A percentile compares a stretch with the other conserved stretches of the same genome.
Evolutionary conservation across 2,797 vertebrate genomes (phyloP).

Genomic region (Acanthiza pusilla): DNA sequence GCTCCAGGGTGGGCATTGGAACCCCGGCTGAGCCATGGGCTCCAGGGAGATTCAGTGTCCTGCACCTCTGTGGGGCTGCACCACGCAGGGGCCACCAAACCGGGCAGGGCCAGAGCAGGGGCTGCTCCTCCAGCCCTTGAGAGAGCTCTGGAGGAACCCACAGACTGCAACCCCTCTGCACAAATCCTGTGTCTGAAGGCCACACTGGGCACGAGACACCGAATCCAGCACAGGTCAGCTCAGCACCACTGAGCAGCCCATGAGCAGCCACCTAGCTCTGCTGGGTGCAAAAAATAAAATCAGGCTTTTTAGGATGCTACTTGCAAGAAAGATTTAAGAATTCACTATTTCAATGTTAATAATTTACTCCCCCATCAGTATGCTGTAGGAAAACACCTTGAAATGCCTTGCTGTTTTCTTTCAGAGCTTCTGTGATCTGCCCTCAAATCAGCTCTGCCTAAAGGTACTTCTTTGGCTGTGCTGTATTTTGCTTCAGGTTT

Average conservation of each 20-base stretch:
- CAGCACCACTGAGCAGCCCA: neutral
- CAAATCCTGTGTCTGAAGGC: neutral
- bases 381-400: neutral
- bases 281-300: neutral
- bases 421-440: neutral
- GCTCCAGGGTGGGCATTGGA: neutral
- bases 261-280: neutral
- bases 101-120: rapidly evolving
- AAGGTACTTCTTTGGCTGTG: neutral
- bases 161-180: neutral
- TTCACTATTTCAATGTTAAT: conserved; percentile 45
- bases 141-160: neutral
- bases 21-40: neutral
- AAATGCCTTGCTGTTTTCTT: neutral
- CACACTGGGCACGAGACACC: rapidly evolving
- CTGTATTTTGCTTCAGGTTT: conserved; percentile 1
- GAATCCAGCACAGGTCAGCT: neutral
- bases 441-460: neutral
- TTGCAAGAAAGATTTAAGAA: conserved; percentile 23
- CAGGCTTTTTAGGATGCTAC: neutral
- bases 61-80: neutral
- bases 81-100: neutral
- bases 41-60: neutral
- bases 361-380: conserved; percentile 17
- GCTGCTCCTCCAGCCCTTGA: neutral